These are phyloP conservation scores for Paedocypris sp. DNA, from an alignment of 2,113 vertebrate genomes.

Conservation along the genomic window DNA sequence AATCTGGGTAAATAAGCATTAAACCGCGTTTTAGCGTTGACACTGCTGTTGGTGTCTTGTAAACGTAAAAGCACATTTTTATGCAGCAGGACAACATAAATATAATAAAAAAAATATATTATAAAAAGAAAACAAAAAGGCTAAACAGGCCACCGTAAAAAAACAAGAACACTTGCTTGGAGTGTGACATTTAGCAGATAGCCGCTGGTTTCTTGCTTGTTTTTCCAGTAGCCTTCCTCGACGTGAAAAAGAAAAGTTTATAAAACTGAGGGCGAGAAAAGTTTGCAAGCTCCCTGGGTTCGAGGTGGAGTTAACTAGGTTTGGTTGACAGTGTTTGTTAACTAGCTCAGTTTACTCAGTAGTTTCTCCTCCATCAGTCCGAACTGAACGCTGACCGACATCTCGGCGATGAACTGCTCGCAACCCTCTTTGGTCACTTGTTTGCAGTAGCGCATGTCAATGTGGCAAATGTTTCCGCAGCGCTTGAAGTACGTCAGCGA, in stretches of 20 bases:
- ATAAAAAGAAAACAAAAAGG: neutral
- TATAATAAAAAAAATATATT: neutral
- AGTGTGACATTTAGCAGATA: neutral
- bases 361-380: conserved; percentile 88
- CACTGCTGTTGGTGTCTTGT: neutral
- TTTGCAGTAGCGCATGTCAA: conserved; percentile 93
- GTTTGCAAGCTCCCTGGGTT: neutral
- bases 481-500: conserved; percentile 95
- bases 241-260: neutral
- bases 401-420: conserved; percentile 87
- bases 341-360: conserved; percentile 88
- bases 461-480: conserved; percentile 89
- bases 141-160: neutral
- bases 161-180: neutral
- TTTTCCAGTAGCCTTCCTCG: neutral
- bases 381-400: conserved; percentile 94
- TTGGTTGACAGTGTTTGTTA: conserved; percentile 24
- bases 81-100: neutral
- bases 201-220: neutral
- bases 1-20: neutral
- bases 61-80: neutral
- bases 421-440: conserved; percentile 90
- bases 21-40: neutral
- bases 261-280: neutral
- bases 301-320: neutral